Conservation (phyloP, 2,888 invertebrate genomes). For the Theretra japonica region DNA sequence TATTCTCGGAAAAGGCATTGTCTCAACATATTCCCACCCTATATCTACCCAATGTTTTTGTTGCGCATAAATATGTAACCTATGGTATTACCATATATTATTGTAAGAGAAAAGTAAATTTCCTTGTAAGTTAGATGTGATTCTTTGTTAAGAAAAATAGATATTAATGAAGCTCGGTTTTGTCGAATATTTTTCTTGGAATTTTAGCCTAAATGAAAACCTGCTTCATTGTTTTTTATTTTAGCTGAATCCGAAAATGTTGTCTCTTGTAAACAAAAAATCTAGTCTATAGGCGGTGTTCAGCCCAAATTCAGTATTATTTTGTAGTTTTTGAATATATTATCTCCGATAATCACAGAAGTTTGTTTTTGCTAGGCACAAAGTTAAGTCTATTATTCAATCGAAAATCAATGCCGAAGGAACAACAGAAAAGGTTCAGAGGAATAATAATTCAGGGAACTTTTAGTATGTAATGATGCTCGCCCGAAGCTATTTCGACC, state of each 20-base stretch:
- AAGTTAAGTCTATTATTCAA: not conserved
- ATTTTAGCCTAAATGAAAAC: too few relatives aligned
- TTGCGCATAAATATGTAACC: too few relatives aligned
- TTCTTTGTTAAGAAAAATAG: too few relatives aligned
- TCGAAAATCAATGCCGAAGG: not conserved
- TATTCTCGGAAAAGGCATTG: not conserved
- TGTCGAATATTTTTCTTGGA: too few relatives aligned
- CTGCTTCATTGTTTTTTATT: too few relatives aligned
- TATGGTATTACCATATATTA: too few relatives aligned
- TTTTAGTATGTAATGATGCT: conserved; percentile 22
- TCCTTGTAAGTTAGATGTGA: too few relatives aligned
- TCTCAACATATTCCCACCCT: not conserved
- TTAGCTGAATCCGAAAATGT: too few relatives aligned
- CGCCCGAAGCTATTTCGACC: conserved; percentile 23
- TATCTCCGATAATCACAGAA: not conserved
- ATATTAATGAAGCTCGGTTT: too few relatives aligned
- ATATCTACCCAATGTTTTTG: not conserved
- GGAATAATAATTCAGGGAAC: conserved; percentile 20
- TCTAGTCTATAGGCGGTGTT: not conserved
- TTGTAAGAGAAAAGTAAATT: too few relatives aligned
- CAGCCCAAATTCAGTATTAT: not conserved
- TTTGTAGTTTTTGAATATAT: not conserved
- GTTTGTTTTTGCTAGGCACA: not conserved
- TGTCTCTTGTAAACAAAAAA: not conserved
- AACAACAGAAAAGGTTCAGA: not conserved